Evolutionary conservation across 1,140 invertebrate genomes (phyloP), one percentile per base, ranked within the genome.

Genomic region (Drosophila nebulosa): DNA sequence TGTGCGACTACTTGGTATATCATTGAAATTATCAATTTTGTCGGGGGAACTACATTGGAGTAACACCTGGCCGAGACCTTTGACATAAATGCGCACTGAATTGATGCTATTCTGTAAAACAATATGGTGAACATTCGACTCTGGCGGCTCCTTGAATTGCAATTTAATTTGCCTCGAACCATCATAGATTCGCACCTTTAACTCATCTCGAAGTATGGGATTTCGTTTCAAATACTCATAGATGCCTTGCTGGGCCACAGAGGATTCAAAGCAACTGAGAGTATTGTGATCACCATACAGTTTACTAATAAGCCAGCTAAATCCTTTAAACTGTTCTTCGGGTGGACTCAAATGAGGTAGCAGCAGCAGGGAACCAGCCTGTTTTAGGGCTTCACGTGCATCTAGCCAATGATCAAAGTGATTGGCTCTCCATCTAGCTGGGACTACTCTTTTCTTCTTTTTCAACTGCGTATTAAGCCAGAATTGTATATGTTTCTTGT

Each of bases 181-280:
- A 16, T 46, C 7, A 1, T 21, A 18, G 10, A 46, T 14, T 46
- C 21, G 5, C 0, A 18, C 39, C 2, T 18, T 7, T 1, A 46
- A 46, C 4, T 3, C 1, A 10, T 46, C 7, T 3, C 2, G 2
- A 9, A 10, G 10, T 0, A n/a, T 26, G 1, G 26, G 14, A 55
- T 32, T 16, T 4, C 6, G 14, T 32, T 55, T 55, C 0, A 60
- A 3, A 59, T 65, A 70, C 2, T 42, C 36, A 39, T 24, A 74
- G 18, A 73, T 18, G 1, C 70, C 70, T 12, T 39, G 18, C 12
- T 46, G 12, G 6, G 74, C 74, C 12, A 74, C 1, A 9, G 56
- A 51, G 22, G 52, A 64, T 22, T 77, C 74, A 36, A 58, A 77
- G 52, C 57, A 67, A 0, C 55, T n/a, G 2, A 4, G 1, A 1